Conservation (phyloP, 1,140 invertebrate genomes). For the Ips nitidus region DNA sequence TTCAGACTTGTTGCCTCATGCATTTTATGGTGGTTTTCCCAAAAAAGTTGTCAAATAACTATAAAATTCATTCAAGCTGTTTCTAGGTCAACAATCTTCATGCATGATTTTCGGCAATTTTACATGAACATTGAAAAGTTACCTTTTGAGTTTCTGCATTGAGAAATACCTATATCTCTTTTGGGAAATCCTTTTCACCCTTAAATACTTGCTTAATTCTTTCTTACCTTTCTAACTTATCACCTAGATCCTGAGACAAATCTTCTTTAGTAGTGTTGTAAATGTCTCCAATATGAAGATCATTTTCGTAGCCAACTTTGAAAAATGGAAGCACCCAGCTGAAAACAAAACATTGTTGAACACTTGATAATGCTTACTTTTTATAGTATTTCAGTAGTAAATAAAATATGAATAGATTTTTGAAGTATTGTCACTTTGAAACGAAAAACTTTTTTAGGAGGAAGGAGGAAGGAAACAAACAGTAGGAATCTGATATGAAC, state of each 20-base stretch:
- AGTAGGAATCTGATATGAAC: not conserved
- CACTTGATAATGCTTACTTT: not conserved
- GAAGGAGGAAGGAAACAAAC: not conserved
- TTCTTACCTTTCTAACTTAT: conserved; percentile 63
- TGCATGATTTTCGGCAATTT: not conserved
- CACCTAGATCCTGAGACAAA: conserved; percentile 52
- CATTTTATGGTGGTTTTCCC: too few relatives aligned
- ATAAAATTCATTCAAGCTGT: too few relatives aligned
- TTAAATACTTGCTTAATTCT: not conserved
- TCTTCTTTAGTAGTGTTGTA: conserved; percentile 51
- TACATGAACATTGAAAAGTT: not conserved
- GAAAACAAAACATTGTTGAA: conserved; percentile 10
- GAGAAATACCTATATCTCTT: too few relatives aligned
- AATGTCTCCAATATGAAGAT: conserved; percentile 69
- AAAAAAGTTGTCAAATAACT: too few relatives aligned
- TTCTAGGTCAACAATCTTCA: not conserved
- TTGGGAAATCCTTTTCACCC: too few relatives aligned
- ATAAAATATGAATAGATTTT: not conserved
- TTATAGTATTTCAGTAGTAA: not conserved
- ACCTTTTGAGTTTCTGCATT: not conserved
- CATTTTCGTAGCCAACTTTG: conserved; percentile 57
- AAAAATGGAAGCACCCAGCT: conserved; percentile 69
- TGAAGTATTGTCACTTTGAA: not conserved
- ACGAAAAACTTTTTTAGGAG: not conserved
- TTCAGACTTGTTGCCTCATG: too few relatives aligned